Conservation (phyloP, 2,888 invertebrate species). For the Dynastes maya region DNA sequence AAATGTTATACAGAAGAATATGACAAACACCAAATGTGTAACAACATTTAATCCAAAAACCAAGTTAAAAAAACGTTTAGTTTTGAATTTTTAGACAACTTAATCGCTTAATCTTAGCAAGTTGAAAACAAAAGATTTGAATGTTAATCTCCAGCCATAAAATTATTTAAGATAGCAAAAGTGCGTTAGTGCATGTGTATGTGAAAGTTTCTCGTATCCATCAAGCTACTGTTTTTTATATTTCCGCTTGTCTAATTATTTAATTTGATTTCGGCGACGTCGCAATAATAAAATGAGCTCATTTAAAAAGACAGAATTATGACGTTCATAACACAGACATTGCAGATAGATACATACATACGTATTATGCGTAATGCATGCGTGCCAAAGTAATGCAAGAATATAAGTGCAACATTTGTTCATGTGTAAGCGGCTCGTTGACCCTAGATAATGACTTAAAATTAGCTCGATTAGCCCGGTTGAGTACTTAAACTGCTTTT, state of each 20-base stretch:
- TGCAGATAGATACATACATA: slow-evolving; percentile 1
- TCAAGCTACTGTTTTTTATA: slow-evolving; percentile 4
- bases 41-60: too few relatives aligned
- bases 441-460: slow-evolving; percentile 60
- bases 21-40: too few relatives aligned
- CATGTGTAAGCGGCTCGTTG: slow-evolving; percentile 55
- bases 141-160: neutral
- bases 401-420: slow-evolving; percentile 15
- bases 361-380: neutral
- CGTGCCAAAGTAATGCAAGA: slow-evolving; percentile 12
- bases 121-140: too few relatives aligned
- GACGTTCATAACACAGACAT: neutral
- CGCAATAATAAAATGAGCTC: neutral
- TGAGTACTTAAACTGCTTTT: slow-evolving; percentile 54
- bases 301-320: slow-evolving; percentile 9
- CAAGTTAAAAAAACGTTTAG: too few relatives aligned
- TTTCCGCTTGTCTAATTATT: slow-evolving; percentile 20
- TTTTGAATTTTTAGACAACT: too few relatives aligned
- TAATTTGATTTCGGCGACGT: slow-evolving; percentile 30
- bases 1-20: too few relatives aligned
- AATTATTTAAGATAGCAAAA: neutral
- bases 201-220: too few relatives aligned
- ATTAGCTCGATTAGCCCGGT: slow-evolving; percentile 60
- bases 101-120: too few relatives aligned
- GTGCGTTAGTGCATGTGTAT: too few relatives aligned